A percentile compares a stretch with the other conserved stretches of the same genome.
Conservation (phyloP, 1,140 invertebrate genomes). For the Venturia canescens region DNA sequence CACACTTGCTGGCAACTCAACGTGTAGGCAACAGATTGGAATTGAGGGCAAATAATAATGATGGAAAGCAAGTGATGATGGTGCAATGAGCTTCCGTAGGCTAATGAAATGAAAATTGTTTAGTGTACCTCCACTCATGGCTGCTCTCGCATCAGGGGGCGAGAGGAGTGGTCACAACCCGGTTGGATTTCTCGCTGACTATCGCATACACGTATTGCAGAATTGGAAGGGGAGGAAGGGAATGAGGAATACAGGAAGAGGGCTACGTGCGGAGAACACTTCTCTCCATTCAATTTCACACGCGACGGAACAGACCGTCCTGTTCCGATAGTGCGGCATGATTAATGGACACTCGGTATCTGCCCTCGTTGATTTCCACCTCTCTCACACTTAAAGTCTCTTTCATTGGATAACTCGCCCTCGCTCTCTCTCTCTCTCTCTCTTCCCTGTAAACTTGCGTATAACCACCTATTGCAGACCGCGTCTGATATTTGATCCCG, state of each 20-base stretch:
- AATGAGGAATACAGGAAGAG: constrained; percentile 31
- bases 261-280: constrained; percentile 49
- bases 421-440: constrained; percentile 39
- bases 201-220: constrained; percentile 42
- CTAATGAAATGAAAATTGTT: constrained; percentile 56
- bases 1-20: neutral
- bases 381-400: constrained; percentile 36
- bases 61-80: constrained; percentile 26
- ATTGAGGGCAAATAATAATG: constrained; percentile 10
- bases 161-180: neutral
- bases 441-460: neutral
- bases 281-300: constrained; percentile 59
- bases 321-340: constrained; percentile 52
- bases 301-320: constrained; percentile 52
- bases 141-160: neutral
- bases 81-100: neutral
- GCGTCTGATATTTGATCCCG: constrained; percentile 57
- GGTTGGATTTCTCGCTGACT: constrained; percentile 34
- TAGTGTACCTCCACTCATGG: neutral
- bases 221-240: constrained; percentile 21
- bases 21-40: neutral
- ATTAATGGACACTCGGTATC: constrained; percentile 60
- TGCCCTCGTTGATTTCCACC: constrained; percentile 30
- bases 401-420: neutral
- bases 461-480: constrained; percentile 7